Evolutionary conservation across 2,113 vertebrate species (phyloP).

Genomic region (Ochotona curzoniae): DNA sequence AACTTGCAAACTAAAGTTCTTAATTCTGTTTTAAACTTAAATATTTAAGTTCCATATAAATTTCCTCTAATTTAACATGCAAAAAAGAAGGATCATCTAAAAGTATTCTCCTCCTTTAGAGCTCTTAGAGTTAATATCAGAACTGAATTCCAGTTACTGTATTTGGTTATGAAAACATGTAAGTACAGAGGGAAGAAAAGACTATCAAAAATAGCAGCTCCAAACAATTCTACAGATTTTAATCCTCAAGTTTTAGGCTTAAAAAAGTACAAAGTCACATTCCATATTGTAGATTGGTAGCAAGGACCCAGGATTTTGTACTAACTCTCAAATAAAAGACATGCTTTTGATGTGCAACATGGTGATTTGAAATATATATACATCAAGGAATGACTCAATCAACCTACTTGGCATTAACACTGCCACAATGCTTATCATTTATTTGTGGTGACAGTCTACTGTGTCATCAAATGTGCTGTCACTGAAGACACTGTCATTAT

Average conservation of each 20-base stretch:
- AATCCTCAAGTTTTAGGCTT: too few species aligned
- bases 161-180: not conserved
- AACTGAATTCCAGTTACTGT: not conserved
- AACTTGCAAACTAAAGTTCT: not conserved
- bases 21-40: conserved; percentile 9
- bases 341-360: too few species aligned
- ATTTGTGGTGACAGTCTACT: not conserved
- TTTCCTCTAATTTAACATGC: conserved; percentile 39
- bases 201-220: not conserved
- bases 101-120: conserved; percentile 13
- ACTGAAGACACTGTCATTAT: not conserved
- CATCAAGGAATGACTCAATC: not conserved
- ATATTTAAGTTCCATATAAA: not conserved
- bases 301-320: too few species aligned
- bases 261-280: too few species aligned
- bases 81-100: conserved; percentile 1
- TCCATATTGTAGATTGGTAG: too few species aligned
- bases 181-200: too few species aligned
- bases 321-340: too few species aligned
- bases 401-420: not conserved
- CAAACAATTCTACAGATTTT: not conserved
- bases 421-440: not conserved
- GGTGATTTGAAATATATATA: too few species aligned
- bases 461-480: not conserved
- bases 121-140: not conserved